A percentile compares a stretch with the other conserved stretches of the same genome.
Evolutionary conservation across 2,113 vertebrate genomes (phyloP).

Genomic region (Microcebus tavaratra): DNA sequence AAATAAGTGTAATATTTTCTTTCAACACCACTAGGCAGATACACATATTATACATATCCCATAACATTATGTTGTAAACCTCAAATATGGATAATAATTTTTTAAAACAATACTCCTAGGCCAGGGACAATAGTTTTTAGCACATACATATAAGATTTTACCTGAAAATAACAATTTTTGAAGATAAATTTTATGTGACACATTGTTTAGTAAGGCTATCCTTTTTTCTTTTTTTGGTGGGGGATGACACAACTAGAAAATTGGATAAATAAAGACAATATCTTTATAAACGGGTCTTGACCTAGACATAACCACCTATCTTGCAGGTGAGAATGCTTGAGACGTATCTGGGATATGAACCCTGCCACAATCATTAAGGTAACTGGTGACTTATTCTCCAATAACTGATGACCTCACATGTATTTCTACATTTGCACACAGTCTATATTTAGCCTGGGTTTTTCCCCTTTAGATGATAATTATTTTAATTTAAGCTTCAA

Average conservation of each 20-base stretch:
- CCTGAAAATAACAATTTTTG: not conserved
- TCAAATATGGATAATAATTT: not conserved
- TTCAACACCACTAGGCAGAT: not conserved
- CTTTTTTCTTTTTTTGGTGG: accelerated
- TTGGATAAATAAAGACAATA: too few relatives aligned
- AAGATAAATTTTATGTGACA: not conserved
- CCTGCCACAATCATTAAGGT: accelerated
- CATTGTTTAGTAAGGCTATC: not conserved
- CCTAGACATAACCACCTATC: not conserved
- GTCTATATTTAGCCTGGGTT: not conserved
- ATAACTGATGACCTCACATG: accelerated
- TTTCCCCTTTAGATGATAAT: not conserved
- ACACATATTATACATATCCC: not conserved
- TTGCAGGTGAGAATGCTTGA: too few relatives aligned
- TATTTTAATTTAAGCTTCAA: not conserved
- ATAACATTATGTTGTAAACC: not conserved
- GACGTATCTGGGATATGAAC: accelerated
- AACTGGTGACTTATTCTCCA: not conserved
- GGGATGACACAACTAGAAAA: not conserved
- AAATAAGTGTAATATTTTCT: not conserved
- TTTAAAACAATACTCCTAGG: not conserved
- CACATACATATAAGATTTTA: accelerated
- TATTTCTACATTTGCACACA: not conserved
- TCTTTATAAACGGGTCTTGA: accelerated
- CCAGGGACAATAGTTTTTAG: not conserved